These are phyloP conservation scores for Rynchops niger DNA, from an alignment of 2,113 vertebrate species.

Conservation along the genomic window DNA sequence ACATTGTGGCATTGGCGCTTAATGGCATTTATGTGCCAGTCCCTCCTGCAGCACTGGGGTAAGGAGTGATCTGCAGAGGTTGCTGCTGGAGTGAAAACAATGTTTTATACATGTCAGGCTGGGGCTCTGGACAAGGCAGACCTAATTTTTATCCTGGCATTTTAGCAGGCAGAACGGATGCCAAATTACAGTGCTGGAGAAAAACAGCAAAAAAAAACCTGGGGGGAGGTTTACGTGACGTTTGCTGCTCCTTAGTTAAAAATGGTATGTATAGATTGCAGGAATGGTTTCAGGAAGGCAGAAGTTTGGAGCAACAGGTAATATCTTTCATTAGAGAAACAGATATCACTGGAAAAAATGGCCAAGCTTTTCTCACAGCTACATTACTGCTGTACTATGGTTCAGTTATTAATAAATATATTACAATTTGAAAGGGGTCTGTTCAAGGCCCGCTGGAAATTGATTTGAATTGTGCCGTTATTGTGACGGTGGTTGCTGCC, in stretches of 20 bases:
- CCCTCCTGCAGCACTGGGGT: background rate
- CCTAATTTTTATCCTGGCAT: background rate
- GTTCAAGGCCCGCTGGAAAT: background rate
- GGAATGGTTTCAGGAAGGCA: background rate
- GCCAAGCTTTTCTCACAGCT: background rate
- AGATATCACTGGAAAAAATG: background rate
- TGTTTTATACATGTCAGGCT: background rate
- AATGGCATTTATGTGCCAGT: background rate
- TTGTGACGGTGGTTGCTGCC: background rate
- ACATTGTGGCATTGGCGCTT: background rate
- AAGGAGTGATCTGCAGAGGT: background rate
- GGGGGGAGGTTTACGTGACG: background rate
- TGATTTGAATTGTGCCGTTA: background rate
- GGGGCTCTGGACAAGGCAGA: background rate
- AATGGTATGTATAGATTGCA: background rate
- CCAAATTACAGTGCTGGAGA: background rate
- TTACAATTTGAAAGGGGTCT: background rate
- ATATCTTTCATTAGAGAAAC: background rate
- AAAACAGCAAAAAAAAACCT: background rate
- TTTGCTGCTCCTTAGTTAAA: background rate
- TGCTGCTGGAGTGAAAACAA: background rate
- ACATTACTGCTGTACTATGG: background rate
- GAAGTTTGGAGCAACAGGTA: background rate
- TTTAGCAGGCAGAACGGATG: background rate
- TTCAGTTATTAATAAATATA: background rate